Conservation (phyloP, 1,140 invertebrate species). For the Bursaphelenchus mucronatus region DNA sequence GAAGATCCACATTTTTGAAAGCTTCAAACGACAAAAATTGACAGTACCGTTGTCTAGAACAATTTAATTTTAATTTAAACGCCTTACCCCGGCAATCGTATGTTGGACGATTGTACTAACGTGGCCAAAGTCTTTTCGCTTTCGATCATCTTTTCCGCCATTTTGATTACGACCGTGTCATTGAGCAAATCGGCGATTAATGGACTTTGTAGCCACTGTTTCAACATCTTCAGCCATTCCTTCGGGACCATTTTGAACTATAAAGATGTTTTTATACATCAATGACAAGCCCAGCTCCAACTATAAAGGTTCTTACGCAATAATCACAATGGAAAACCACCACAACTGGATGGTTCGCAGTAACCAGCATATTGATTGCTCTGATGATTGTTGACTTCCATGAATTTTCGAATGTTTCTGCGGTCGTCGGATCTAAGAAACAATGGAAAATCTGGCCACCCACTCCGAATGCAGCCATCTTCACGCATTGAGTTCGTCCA, state of each 20-base stretch:
- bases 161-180: conserved; percentile 27
- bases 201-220: conserved; percentile 37
- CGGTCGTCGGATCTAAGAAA: conserved; percentile 23
- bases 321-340: conserved; percentile 38
- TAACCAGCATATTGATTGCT: conserved; percentile 24
- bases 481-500: conserved; percentile 35
- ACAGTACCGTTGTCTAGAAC: conserved; percentile 31
- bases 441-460: conserved; percentile 37
- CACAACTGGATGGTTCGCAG: conserved; percentile 29
- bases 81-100: conserved; percentile 32
- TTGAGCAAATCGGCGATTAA: conserved; percentile 23
- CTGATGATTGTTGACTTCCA: conserved; percentile 31
- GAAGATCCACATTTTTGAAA: conserved; percentile 33
- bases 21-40: conserved; percentile 38
- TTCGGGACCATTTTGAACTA: conserved; percentile 22
- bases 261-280: not conserved
- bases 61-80: conserved; percentile 26
- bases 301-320: conserved; percentile 9
- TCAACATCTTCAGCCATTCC: conserved; percentile 38
- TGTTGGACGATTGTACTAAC: conserved; percentile 39
- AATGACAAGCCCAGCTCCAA: not conserved
- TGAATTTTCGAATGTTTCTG: conserved; percentile 31
- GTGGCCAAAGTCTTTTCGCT: conserved; percentile 37
- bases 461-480: conserved; percentile 35
- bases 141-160: conserved; percentile 31